These are phyloP conservation scores for Telmatherina bonti DNA, from an alignment of 2,797 vertebrate species.

Conservation along the genomic window DNA sequence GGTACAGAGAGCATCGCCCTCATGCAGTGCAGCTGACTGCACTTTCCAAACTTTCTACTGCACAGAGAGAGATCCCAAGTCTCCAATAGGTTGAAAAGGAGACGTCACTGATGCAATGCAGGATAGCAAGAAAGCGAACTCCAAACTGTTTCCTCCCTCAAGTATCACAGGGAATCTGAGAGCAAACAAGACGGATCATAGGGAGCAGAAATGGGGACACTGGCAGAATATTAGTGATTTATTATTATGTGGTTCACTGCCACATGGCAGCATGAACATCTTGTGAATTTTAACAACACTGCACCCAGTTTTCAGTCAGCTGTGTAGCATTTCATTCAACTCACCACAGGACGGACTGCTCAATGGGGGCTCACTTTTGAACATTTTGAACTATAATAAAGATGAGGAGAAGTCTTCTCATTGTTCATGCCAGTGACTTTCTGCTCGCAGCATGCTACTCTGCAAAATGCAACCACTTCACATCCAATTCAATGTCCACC, in stretches of 20 bases:
- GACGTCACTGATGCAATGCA: not conserved
- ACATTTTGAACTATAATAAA: slow-evolving; percentile 53
- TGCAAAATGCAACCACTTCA: slow-evolving; percentile 31
- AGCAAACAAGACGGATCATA: not conserved
- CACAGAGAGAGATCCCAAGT: not conserved
- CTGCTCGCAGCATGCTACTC: slow-evolving; percentile 34
- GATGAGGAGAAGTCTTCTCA: slow-evolving; percentile 43
- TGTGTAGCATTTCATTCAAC: not conserved
- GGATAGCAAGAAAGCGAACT: not conserved
- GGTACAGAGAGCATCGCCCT: no score
- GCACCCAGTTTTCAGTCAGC: not conserved
- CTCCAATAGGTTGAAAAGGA: not conserved
- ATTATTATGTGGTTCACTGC: not conserved
- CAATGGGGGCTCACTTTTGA: slow-evolving; percentile 42
- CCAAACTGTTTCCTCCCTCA: not conserved
- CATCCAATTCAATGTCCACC: slow-evolving; percentile 23
- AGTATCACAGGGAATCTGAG: not conserved
- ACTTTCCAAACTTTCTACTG: not conserved
- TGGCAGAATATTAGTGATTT: not conserved
- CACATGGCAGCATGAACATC: not conserved
- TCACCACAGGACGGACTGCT: slow-evolving; percentile 4
- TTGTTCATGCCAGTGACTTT: slow-evolving; percentile 44
- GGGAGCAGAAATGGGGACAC: not conserved
- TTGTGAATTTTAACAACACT: not conserved
- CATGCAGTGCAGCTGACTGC: not conserved